Evolutionary conservation across 2,888 invertebrate species (phyloP), one percentile per base, ranked within the genome.

Genomic region (Dexiosoma caninum): DNA sequence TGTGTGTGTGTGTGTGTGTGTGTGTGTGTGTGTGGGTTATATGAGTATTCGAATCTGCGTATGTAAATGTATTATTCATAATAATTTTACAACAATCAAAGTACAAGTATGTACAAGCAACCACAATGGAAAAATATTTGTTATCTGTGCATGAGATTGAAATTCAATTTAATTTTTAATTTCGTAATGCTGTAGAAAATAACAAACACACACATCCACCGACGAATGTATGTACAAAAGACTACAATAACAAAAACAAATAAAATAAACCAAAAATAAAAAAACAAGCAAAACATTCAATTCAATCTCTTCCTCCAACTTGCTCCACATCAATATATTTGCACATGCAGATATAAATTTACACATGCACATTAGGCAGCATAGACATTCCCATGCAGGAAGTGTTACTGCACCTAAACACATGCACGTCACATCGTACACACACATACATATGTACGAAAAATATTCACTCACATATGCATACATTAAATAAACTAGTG

Each of bases 91-190:
- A 72, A 69, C 78, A 78, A 71, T 76, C 72, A 82, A 76, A 78
- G 69, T 79, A 46, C 74, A 76, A 72, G 55, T n/a, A n/a, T n/a
- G n/a, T 76, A 67, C 46, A 75, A 67, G 14, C 75, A 64, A 42
- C 74, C 77, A 59, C 81, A 78, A 77, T 67, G 46, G 46, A 69
- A 78, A 76, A 81, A 71, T 76, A 82, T 82, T 80, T 71, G 82
- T 82, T 82, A 82, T 82, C 82, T 78, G 78, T 81, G 80, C 79
- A 80, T 77, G 72, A 81, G 79, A 72, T 80, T 82, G 80, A 75
- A 82, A 82, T 82, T 78, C 80, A 82, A 82, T 80, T 82, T 78
- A 82, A 81, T 80, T 80, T 82, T 82, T 81, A 80, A 82, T 82
- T 81, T 82, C 71, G 71, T 78, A 78, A 82, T 78, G 67, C 66